Conservation (phyloP, 1,140 invertebrate species). For the Asobara japonica region DNA sequence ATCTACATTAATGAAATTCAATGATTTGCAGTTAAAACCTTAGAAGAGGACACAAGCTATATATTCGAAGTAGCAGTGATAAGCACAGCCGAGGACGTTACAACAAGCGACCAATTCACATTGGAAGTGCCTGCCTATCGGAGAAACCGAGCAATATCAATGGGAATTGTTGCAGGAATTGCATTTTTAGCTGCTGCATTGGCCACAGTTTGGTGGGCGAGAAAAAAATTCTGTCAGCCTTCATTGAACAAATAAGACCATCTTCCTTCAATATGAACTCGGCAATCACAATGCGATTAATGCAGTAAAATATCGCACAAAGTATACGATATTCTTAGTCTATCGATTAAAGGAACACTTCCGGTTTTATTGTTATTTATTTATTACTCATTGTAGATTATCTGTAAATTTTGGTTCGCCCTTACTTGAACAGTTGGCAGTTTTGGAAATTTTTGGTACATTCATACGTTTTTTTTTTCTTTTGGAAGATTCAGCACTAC, state of each 20-base stretch:
- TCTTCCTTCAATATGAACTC: neutral
- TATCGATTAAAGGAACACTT: neutral
- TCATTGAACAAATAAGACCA: conserved; percentile 50
- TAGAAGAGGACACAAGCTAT: conserved; percentile 74
- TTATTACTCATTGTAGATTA: neutral
- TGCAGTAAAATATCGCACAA: neutral
- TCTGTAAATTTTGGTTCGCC: neutral
- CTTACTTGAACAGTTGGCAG: too few species aligned
- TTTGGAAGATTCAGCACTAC: neutral
- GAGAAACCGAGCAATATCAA: conserved; percentile 71
- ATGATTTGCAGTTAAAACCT: conserved; percentile 70
- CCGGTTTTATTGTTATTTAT: neutral
- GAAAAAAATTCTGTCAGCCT: conserved; percentile 62
- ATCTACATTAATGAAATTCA: too few species aligned
- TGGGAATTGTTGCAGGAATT: conserved; percentile 70
- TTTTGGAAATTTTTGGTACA: neutral
- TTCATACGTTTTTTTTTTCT: neutral
- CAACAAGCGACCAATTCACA: conserved; percentile 68
- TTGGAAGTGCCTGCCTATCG: conserved; percentile 72
- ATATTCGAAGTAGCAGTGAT: conserved; percentile 74
- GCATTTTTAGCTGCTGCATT: conserved; percentile 70
- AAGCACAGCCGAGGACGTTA: conserved; percentile 67
- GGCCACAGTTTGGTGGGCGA: conserved; percentile 71
- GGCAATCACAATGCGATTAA: neutral
- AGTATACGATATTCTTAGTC: neutral